Evolutionary conservation across 2,797 vertebrate species (phyloP), one percentile per base, ranked within the genome.

Genomic region (Aldrovandia affinis): DNA sequence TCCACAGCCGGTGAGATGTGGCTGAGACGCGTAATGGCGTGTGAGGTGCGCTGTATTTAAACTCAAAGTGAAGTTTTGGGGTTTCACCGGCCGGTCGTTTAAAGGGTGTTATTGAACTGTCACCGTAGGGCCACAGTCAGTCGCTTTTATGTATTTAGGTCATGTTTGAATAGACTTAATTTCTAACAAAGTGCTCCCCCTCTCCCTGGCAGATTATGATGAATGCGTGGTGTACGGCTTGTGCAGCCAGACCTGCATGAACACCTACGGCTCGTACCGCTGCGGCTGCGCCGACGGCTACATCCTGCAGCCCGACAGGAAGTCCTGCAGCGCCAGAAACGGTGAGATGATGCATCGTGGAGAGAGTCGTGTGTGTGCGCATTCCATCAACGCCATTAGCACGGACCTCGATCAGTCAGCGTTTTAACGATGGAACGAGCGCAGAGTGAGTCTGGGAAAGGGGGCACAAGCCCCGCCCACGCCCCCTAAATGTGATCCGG

Each of bases 211-310:
- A 97, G 97, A 97, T 94, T 86, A 92, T 87, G 94, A 97, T 89
- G 97, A 97, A 88, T 97, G 97, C 78, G 82, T 90, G 75, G 61
- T 30, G 0, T 97, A 97, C 36, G 96, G 96, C 12, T 92, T 90
- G 36, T 97, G 97, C 15, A 97, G 96, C 90, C 97, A 97, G 89
- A 94, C 78, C 50, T 97, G 97, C 85, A 44, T 82, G 79, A 97
- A 97, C 87, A 96, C 94, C 0, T 87, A 92, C 0, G 96, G 96
- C 42, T 96, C 97, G 0, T 97, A 95, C 73, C 70, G 84, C 1
- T 97, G 97, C 87, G 92, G 94, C 77, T 97, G 97, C 86, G 93
- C 93, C 86, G 96, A 97, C 25, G 96, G 97, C 54, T 97, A 95
- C 10, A 86, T 96, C 33, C 92, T 97, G 79, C 96, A 97, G 87